Base-by-base conservation (phyloP, 2,113 vertebrate species). In the Pygoscelis adeliae region DNA sequence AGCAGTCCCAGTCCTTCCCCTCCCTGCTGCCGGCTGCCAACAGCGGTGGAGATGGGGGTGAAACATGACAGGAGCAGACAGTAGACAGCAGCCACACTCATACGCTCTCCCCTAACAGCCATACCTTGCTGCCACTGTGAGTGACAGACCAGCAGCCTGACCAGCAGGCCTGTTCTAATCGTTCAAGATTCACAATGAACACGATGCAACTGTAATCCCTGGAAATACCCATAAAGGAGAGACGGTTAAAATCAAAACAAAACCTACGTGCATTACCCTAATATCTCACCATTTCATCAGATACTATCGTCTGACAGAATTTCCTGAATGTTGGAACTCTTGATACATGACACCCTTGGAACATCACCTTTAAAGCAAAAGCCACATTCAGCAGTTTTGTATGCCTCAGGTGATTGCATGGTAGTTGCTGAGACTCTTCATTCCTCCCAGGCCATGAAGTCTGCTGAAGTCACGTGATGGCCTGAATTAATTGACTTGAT, bases 41-140 rank as follows among this genome's bases (percentile, higher is more conserved):
- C 46, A 40, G 21, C 2, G 0, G 49, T 8, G 46, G 10, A 42
- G n/a, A 11, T 3, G 9, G 9, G 9, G 15, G 5, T 11, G 59
- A 63, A 52, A 11, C 12, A 5, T 0, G 30, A 29, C 72, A 38
- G n/a, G 20, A 44, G 42, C 50, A 36, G 32, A 59, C 6, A 86
- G n/a, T 1, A 19, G 34, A 70, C 14, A 34, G 22, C n/a, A 67
- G 50, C n/a, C 13, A 62, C 32, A 13, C 42, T 58, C 50, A 5
- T 19, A 20, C 2, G 12, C 52, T 59, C 18, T 53, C 11, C n/a
- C 36, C 34, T 19, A 42, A 47, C 4, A 52, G 42, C 70, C 61
- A 26, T 13, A 44, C 20, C 50, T 61, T 22, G 34, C 66, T 55
- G 81, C 26, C 19, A 59, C 27, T 22, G 15, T 0, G 8, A 74